A percentile compares a stretch with the other conserved stretches of the same genome.
Conservation (phyloP, 2,113 vertebrate species). For the Penelope pileata region DNA sequence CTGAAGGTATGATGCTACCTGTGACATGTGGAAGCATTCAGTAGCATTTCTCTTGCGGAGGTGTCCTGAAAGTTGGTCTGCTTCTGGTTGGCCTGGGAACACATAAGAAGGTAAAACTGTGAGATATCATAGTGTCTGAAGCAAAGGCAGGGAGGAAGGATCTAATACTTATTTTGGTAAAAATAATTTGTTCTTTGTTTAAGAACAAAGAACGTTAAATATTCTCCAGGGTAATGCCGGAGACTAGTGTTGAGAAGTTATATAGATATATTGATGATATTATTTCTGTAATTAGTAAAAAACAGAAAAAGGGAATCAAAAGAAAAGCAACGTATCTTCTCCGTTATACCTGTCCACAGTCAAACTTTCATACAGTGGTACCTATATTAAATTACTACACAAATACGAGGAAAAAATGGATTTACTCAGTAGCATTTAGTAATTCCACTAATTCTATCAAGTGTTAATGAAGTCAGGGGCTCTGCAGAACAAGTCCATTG, state of each 20-base stretch:
- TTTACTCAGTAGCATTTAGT: background rate
- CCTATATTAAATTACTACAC: background rate
- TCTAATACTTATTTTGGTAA: background rate
- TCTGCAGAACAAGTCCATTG: background rate
- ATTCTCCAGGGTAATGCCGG: background rate
- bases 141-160: background rate
- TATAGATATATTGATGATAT: background rate
- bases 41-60: background rate
- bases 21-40: background rate
- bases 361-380: background rate
- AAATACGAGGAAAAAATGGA: accelerated
- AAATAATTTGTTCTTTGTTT: no score
- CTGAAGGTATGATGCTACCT: background rate
- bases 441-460: background rate
- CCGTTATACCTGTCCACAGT: background rate
- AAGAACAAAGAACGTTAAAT: background rate
- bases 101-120: background rate
- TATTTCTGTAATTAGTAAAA: background rate
- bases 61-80: background rate
- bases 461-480: background rate
- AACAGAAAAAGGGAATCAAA: background rate
- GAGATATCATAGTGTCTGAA: background rate
- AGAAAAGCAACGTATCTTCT: background rate
- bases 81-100: slow-evolving; percentile 50
- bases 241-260: background rate